Conservation (phyloP, 1,140 invertebrate species). For the Cyrtorhinus lividipennis region DNA sequence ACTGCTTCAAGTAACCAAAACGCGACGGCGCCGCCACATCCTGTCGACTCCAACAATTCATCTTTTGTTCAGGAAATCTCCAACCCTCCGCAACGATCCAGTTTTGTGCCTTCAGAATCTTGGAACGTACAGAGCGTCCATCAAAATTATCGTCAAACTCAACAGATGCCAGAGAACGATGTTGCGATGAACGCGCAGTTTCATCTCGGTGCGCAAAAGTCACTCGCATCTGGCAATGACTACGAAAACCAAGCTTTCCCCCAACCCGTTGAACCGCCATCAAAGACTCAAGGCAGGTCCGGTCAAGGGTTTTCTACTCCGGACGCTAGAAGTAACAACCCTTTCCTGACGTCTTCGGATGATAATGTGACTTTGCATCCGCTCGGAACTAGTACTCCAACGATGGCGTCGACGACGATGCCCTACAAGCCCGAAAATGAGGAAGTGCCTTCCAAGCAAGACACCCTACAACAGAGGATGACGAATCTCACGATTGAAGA, state of each 20-base stretch:
- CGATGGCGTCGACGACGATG: too few species aligned
- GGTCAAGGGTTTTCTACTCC: background rate
- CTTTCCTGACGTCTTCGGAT: background rate
- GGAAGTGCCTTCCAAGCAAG: slow-evolving; percentile 38
- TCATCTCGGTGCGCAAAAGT: background rate
- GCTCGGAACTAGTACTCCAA: background rate
- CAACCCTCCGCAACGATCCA: too few species aligned
- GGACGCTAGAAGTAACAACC: background rate
- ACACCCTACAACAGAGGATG: slow-evolving; percentile 26
- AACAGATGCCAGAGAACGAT: too few species aligned
- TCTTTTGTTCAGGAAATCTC: too few species aligned
- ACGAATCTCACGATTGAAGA: background rate
- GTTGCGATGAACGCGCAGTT: background rate
- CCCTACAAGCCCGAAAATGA: slow-evolving; percentile 39
- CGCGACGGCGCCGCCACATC: too few species aligned
- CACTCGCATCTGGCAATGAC: background rate
- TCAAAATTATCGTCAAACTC: too few species aligned
- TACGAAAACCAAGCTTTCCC: background rate
- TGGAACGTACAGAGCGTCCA: too few species aligned
- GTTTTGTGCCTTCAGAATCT: too few species aligned
- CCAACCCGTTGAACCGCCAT: background rate
- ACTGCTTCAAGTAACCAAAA: too few species aligned
- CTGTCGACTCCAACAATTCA: too few species aligned
- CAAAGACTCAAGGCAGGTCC: background rate
- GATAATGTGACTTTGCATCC: background rate